phyloP scores from a whole-genome alignment of 2,888 invertebrate genomes.

The Plebejus anna region DNA sequence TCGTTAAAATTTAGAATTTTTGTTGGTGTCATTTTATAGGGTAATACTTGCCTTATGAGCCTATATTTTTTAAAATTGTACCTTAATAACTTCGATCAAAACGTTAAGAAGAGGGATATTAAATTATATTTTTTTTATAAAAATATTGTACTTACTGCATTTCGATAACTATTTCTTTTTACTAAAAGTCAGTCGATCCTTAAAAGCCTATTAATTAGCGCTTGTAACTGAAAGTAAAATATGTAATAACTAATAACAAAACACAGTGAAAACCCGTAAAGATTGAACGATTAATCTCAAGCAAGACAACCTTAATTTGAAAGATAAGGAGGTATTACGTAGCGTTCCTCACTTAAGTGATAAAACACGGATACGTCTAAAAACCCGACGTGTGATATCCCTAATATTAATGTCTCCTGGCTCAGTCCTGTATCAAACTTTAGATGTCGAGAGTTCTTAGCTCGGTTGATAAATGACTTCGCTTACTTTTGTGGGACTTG shows the following conservation, averaged over 20 bases:
- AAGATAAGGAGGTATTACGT: slow-evolving; percentile 45
- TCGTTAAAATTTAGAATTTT: not conserved
- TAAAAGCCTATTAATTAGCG: too few relatives aligned
- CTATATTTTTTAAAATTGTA: too few relatives aligned
- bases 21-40: not conserved
- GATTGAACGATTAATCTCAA: not conserved
- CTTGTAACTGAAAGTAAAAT: too few relatives aligned
- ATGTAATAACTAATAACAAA: not conserved
- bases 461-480: slow-evolving; percentile 77
- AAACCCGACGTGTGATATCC: slow-evolving; percentile 70
- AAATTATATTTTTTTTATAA: too few relatives aligned
- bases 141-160: too few relatives aligned
- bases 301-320: slow-evolving; percentile 23
- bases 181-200: too few relatives aligned
- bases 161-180: too few relatives aligned
- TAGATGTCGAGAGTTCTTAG: slow-evolving; percentile 75
- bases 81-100: too few relatives aligned
- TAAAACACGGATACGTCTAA: slow-evolving; percentile 69
- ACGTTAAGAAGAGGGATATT: too few relatives aligned
- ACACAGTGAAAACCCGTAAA: not conserved
- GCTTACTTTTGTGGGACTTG: slow-evolving; percentile 69
- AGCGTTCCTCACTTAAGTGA: slow-evolving; percentile 65
- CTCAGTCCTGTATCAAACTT: slow-evolving; percentile 76
- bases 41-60: too few relatives aligned
- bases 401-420: slow-evolving; percentile 76